Evolutionary conservation across 2,888 invertebrate species (phyloP).

Genomic region (Timandra comae): DNA sequence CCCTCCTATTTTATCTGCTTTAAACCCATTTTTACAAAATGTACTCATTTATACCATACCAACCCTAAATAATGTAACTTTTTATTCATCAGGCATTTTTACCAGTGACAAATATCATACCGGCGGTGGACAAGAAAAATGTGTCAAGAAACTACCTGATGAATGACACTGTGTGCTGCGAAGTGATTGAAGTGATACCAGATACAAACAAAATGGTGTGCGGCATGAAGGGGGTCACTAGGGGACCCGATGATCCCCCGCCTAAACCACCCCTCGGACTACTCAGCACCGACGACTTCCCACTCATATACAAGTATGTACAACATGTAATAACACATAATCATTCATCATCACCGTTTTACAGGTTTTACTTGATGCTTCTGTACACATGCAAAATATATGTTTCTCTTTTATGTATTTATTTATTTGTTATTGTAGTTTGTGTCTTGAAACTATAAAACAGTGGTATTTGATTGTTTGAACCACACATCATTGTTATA

Average conservation of each 20-base stretch:
- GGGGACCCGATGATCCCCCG: slow-evolving; percentile 82
- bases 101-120: slow-evolving; percentile 83
- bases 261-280: slow-evolving; percentile 87
- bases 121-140: slow-evolving; percentile 88
- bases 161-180: slow-evolving; percentile 92
- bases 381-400: slow-evolving; percentile 33
- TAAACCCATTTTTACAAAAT: too few relatives aligned
- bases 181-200: slow-evolving; percentile 90
- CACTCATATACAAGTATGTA: slow-evolving; percentile 89
- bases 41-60: too few relatives aligned
- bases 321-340: slow-evolving; percentile 22
- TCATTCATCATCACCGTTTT: slow-evolving; percentile 50
- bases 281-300: slow-evolving; percentile 88
- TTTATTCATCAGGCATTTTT: slow-evolving; percentile 75
- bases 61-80: too few relatives aligned
- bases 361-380: slow-evolving; percentile 40
- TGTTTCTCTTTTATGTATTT: slow-evolving; percentile 45
- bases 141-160: slow-evolving; percentile 85
- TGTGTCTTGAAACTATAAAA: slow-evolving; percentile 43
- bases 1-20: too few relatives aligned
- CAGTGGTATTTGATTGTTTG: slow-evolving; percentile 44
- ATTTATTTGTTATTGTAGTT: slow-evolving; percentile 49
- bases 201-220: slow-evolving; percentile 92
- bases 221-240: slow-evolving; percentile 88
- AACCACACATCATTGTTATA: slow-evolving; percentile 7